Evolutionary conservation across 2,797 vertebrate genomes (phyloP).

Genomic region (Loris lydekkerianus): DNA sequence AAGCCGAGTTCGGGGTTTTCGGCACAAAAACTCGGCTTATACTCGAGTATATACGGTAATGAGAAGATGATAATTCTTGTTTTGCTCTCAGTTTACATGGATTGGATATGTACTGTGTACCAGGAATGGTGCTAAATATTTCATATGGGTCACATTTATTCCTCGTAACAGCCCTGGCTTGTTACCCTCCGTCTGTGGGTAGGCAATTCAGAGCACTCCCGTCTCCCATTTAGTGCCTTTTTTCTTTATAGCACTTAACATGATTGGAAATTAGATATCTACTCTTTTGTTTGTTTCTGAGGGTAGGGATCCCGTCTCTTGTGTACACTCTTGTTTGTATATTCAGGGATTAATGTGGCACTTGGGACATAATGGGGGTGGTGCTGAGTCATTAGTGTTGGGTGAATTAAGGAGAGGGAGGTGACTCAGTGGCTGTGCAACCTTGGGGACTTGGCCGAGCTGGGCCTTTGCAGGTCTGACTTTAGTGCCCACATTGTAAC

Average conservation of each 20-base stretch:
- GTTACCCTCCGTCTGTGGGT: neutral
- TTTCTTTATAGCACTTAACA: conserved; percentile 31
- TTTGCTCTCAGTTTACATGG: neutral
- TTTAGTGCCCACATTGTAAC: neutral
- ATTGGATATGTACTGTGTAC: neutral
- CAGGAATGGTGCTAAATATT: neutral
- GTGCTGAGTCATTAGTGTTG: neutral
- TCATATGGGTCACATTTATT: neutral
- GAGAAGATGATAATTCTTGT: neutral
- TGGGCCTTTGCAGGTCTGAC: neutral
- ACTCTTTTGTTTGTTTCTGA: conserved; percentile 24
- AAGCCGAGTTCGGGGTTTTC: too few species aligned
- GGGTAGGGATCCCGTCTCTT: neutral
- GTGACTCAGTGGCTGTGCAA: neutral
- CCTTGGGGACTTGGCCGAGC: neutral
- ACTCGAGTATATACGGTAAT: too few species aligned
- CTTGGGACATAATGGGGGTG: neutral
- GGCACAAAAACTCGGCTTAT: too few species aligned
- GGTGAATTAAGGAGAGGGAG: neutral
- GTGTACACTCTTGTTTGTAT: neutral
- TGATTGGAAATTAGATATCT: neutral
- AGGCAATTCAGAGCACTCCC: neutral
- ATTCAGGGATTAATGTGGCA: neutral
- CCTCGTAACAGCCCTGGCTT: neutral
- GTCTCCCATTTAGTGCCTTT: neutral